These are phyloP conservation scores for Varanus salvator DNA, from an alignment of 2,113 vertebrate species.

Conservation along the genomic window DNA sequence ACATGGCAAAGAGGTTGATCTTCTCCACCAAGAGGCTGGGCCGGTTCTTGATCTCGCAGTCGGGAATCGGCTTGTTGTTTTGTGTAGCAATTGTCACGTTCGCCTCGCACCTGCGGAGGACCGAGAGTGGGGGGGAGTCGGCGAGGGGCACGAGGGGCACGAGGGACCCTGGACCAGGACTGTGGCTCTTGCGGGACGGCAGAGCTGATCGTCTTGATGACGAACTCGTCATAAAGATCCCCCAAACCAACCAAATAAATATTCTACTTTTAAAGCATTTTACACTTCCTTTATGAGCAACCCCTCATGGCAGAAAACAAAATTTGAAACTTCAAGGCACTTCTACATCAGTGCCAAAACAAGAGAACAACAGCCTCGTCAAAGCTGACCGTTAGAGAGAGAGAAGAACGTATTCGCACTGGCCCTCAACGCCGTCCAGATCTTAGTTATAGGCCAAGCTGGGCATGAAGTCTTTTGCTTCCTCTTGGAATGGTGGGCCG, in stretches of 20 bases:
- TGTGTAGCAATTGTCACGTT: constrained; percentile 96
- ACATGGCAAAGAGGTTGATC: constrained; percentile 99
- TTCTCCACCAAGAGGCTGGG: constrained; percentile 96
- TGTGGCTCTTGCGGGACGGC: not conserved
- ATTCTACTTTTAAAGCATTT: too few species aligned
- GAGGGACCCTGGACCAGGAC: not conserved
- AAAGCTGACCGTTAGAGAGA: too few species aligned
- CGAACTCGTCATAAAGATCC: not conserved
- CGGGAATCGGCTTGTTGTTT: constrained; percentile 94
- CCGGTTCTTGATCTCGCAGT: constrained; percentile 96
- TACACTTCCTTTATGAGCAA: too few species aligned
- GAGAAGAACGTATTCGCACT: too few species aligned
- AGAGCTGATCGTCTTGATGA: not conserved
- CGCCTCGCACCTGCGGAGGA: constrained; percentile 87
- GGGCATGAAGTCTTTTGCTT: too few species aligned
- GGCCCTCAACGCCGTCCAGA: too few species aligned
- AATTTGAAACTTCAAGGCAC: not conserved
- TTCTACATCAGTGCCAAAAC: not conserved
- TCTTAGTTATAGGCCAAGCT: too few species aligned
- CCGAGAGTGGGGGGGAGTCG: rapidly evolving
- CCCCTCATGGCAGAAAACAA: too few species aligned
- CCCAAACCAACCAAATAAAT: too few species aligned
- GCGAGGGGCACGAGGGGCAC: rapidly evolving
- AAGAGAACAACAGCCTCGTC: not conserved
- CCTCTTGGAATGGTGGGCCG: too few species aligned